Evolutionary conservation across 2,888 invertebrate genomes (phyloP), one percentile per base, ranked within the genome.

Genomic region (Theristus sp.): DNA sequence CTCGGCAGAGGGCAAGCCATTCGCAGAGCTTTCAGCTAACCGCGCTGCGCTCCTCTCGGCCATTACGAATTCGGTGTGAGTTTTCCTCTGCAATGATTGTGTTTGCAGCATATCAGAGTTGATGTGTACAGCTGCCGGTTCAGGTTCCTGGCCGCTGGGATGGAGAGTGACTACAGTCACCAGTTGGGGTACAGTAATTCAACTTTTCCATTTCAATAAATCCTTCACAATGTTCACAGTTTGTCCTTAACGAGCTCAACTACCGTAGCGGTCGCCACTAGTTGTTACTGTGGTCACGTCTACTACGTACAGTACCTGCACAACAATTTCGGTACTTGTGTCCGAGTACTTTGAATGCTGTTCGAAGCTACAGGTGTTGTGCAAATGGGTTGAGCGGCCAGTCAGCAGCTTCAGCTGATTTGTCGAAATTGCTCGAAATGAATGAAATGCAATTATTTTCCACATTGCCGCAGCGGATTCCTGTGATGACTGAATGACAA

Each of bases 301-400:
- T 20, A 82, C 82, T 67, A 81, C 81, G 65, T 82, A 81, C 67
- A 82, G 82, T 28, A 81, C 81, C 28, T 82, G 82, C 66, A 75
- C 82, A 54, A 82, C 82, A 10, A 82, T 82, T 69, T 70, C 82
- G 56, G 81, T 82, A 63, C 79, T 82, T 46, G 80, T 82, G 60
- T 82, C 81, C 0, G 82, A 82, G 71, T 82, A 82, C 66, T 80
- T 80, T 69, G 82, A 82, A 65, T n/a, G n/a, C n/a, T n/a, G n/a
- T n/a, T n/a, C n/a, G n/a, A n/a, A n/a, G n/a, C n/a, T n/a, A n/a
- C n/a, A n/a, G n/a, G n/a, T n/a, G n/a, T n/a, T n/a, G n/a, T n/a
- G n/a, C n/a, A n/a, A n/a, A n/a, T n/a, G n/a, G n/a, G n/a, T n/a
- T n/a, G n/a, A n/a, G n/a, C n/a, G n/a, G n/a, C n/a, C n/a, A n/a